Conservation (phyloP, 2,113 vertebrate genomes). For the Brachirus orientalis region DNA sequence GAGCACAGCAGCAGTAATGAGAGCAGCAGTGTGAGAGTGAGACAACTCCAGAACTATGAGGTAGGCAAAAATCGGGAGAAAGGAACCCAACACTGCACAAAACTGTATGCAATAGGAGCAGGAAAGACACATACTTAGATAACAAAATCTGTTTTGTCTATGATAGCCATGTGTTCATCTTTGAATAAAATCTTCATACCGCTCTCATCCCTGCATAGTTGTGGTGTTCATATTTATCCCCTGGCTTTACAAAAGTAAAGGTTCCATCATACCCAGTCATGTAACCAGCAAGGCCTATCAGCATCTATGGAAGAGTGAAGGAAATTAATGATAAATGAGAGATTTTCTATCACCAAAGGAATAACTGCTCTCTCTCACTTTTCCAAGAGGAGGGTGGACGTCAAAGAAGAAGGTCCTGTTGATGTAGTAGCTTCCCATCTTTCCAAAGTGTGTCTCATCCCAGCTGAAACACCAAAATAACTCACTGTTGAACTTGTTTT, state of each 20-base stretch:
- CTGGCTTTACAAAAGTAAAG: constrained; percentile 95
- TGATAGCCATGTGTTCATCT: not conserved
- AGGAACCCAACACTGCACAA: constrained; percentile 91
- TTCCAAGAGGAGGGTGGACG: constrained; percentile 96
- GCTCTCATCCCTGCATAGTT: constrained; percentile 96
- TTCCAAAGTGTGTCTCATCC: constrained; percentile 99
- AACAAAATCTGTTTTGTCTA: not conserved
- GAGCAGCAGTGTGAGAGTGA: constrained; percentile 85
- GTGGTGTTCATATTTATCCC: constrained; percentile 94
- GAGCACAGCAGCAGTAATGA: constrained; percentile 87
- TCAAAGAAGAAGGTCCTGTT: constrained; percentile 99
- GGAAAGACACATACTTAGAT: not conserved
- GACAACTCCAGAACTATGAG: constrained; percentile 91
- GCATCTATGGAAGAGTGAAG: constrained; percentile 85
- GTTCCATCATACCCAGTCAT: constrained; percentile 95
- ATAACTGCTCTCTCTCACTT: constrained; percentile 78
- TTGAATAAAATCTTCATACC: constrained; percentile 75
- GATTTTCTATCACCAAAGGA: no score
- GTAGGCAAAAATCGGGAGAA: constrained; percentile 89
- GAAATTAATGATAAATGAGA: not conserved
- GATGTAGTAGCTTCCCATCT: constrained; percentile 99
- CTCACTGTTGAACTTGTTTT: no score
- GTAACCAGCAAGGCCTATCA: constrained; percentile 95
- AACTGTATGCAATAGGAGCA: constrained; percentile 79
- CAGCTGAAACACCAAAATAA: constrained; percentile 82